Evolutionary conservation across 2,113 vertebrate genomes (phyloP).

Genomic region (Diglossa brunneiventris): DNA sequence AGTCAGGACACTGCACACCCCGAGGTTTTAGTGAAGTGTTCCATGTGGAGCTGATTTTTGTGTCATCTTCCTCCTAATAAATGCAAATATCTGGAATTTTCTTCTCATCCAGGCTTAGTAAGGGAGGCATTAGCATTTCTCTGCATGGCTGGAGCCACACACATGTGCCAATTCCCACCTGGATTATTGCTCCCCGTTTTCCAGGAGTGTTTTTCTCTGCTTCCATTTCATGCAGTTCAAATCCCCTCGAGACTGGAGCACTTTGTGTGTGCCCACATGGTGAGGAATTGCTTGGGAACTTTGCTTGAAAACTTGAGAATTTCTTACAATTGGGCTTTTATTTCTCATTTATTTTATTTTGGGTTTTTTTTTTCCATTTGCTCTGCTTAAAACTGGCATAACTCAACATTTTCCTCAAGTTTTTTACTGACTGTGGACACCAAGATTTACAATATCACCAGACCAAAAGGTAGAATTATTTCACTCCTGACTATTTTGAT

Average conservation of each 20-base stretch:
- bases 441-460: not conserved
- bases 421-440: rapidly evolving
- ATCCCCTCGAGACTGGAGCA: not conserved
- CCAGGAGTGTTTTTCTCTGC: not conserved
- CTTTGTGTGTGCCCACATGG: not conserved
- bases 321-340: not conserved
- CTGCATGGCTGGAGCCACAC: not conserved
- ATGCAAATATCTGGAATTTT: not conserved
- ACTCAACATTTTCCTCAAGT: not conserved
- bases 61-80: not conserved
- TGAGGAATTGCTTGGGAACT: not conserved
- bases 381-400: not conserved
- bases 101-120: not conserved
- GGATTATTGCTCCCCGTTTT: not conserved
- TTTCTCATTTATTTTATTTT: not conserved
- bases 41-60: not conserved
- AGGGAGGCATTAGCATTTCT: not conserved
- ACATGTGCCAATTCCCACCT: rapidly evolving
- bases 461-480: not conserved
- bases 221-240: not conserved
- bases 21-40: rapidly evolving
- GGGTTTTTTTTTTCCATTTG: rapidly evolving
- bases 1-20: not conserved
- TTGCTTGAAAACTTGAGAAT: not conserved
- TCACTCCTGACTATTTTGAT: not conserved